A percentile compares a stretch with the other conserved stretches of the same genome.
phyloP scores from a whole-genome alignment of 2,113 vertebrate species.

The Bungarus multicinctus region DNA sequence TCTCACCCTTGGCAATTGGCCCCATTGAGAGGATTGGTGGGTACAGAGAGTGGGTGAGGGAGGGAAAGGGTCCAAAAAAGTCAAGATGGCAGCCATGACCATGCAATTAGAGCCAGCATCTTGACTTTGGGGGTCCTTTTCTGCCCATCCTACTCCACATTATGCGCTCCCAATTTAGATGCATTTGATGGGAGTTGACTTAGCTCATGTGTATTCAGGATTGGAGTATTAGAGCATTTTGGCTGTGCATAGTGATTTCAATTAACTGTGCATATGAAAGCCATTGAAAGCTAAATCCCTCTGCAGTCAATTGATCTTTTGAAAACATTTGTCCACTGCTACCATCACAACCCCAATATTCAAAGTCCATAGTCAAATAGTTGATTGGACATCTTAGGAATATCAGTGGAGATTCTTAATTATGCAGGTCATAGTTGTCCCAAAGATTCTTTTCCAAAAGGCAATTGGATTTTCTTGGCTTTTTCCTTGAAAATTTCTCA shows the following conservation, averaged over 20 bases:
- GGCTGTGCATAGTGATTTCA: neutral
- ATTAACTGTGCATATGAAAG: neutral
- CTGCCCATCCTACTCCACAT: neutral
- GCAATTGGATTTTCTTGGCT: neutral
- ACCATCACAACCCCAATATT: neutral
- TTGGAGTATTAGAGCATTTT: neutral
- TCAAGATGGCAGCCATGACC: neutral
- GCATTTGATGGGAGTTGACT: neutral
- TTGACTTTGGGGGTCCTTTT: neutral
- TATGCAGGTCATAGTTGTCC: neutral
- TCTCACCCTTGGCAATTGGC: neutral
- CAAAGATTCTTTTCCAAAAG: neutral
- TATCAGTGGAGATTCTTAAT: neutral
- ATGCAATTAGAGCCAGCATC: neutral
- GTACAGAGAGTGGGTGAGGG: too few species aligned
- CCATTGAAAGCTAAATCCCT: neutral
- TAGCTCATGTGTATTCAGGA: neutral
- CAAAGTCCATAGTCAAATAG: neutral
- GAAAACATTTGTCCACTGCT: neutral
- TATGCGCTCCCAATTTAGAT: neutral
- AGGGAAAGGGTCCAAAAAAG: neutral
- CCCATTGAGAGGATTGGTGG: neutral
- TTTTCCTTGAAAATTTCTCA: neutral
- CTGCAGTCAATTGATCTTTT: neutral
- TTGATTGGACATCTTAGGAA: neutral